Base-by-base conservation (phyloP, 2,888 invertebrate genomes). In the Drosophila subsilvestris region DNA sequence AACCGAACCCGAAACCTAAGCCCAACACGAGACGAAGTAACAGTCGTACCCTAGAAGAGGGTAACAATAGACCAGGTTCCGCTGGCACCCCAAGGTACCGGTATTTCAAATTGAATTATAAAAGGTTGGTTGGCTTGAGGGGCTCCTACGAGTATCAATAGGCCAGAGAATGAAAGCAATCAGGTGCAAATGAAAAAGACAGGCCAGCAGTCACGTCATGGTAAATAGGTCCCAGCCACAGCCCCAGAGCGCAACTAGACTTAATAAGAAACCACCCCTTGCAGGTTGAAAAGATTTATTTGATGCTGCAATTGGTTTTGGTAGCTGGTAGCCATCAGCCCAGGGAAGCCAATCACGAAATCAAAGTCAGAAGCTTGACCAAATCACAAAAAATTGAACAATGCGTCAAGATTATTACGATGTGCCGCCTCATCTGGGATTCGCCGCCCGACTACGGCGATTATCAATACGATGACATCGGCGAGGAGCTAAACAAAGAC, bases 91-190 rank as follows among this genome's bases (percentile, higher is more conserved):
- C 5, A 48, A 32, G 32, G 37, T 37, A 7, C 14, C 37, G 32
- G 54, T 67, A 66, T 66, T 66, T 66, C 66, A 17, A 66, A 66
- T 66, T 49, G 54, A 66, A 66, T 66, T 66, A 67, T 47, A 69
- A 69, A 69, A 69, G 69, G 70, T 53, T 69, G 54, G 59, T 69
- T 59, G 44, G 69, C 57, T 48, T 47, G 57, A 69, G 68, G 42
- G 37, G 32, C 32, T 14, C 14, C 32, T 12, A 25, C 17, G 32
- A 51, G n/a, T 29, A 12, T 25, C 22, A 37, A 68, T 50, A 57
- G 67, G 20, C 22, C 56, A 22, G 18, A 56, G 42, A 68, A 43
- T 51, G 44, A 32, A 68, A 42, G 68, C 68, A 67, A 68, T 69
- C 58, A 58, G 68, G 51, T 57, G 68, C 22, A 68, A 57, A 51